Percentiles rank a stretch among this genome's conserved stretches.
phyloP scores from a whole-genome alignment of 2,888 invertebrate species.

The Ennomos fuscantarius region DNA sequence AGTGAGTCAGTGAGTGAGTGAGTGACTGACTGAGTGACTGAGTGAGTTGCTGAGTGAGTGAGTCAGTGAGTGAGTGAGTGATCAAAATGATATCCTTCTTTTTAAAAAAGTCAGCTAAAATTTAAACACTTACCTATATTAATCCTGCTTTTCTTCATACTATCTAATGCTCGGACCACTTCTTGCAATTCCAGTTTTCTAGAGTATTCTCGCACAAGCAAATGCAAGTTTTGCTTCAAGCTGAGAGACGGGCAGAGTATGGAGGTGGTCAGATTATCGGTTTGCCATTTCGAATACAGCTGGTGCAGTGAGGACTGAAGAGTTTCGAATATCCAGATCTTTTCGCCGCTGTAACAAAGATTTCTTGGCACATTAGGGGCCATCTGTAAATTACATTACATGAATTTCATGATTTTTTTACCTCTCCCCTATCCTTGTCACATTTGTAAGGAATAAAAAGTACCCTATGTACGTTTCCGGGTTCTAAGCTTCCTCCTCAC shows the following conservation, averaged over 20 bases:
- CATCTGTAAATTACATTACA: too few relatives aligned
- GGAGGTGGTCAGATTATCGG: conserved; percentile 46
- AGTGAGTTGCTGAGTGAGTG: too few relatives aligned
- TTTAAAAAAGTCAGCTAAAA: background rate
- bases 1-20: too few relatives aligned
- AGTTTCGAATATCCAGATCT: conserved; percentile 71
- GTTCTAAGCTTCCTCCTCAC: too few relatives aligned
- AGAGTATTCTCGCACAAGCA: conserved; percentile 34
- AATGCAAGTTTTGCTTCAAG: conserved; percentile 43
- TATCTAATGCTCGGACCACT: conserved; percentile 38
- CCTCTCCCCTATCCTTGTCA: too few relatives aligned
- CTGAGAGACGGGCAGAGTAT: conserved; percentile 56
- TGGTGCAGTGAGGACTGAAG: conserved; percentile 48
- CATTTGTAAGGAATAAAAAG: too few relatives aligned
- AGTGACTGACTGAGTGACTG: too few relatives aligned
- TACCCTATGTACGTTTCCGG: too few relatives aligned
- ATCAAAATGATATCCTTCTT: too few relatives aligned
- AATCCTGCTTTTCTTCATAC: conserved; percentile 22
- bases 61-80: too few relatives aligned
- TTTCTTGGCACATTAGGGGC: too few relatives aligned
- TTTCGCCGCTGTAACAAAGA: conserved; percentile 63
- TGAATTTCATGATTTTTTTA: too few relatives aligned
- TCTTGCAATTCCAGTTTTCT: conserved; percentile 39
- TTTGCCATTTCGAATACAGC: conserved; percentile 48
- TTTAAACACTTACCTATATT: conserved; percentile 50